These are phyloP conservation scores for Lordiphosa fenestrarum DNA, from an alignment of 2,888 invertebrate species.

Conservation along the genomic window DNA sequence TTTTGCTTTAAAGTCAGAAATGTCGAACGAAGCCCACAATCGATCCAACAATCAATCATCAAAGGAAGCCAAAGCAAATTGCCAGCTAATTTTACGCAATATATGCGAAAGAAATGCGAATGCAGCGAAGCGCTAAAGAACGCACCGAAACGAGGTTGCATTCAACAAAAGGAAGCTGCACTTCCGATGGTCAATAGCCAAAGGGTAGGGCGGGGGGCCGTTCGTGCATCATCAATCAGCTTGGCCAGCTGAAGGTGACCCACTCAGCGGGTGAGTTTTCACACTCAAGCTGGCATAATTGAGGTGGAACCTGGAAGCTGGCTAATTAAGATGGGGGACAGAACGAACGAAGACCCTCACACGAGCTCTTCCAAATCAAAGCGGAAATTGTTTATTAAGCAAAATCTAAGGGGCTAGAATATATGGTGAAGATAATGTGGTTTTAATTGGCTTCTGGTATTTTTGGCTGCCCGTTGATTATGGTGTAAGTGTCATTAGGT, in stretches of 20 bases:
- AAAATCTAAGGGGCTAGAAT: conserved; percentile 41
- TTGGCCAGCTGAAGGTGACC: conserved; percentile 8
- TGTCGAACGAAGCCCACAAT: conserved; percentile 38
- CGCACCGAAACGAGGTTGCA: conserved; percentile 8
- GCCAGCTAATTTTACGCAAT: conserved; percentile 52
- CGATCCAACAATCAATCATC: conserved; percentile 55
- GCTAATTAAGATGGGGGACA: conserved; percentile 41
- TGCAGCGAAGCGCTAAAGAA: conserved; percentile 27
- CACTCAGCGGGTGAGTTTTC: conserved; percentile 43
- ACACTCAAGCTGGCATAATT: conserved; percentile 58
- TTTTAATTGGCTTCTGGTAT: conserved; percentile 59
- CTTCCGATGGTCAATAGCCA: conserved; percentile 45
- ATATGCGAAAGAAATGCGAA: conserved; percentile 49
- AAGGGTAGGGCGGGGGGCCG: neutral
- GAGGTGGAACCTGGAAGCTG: conserved; percentile 20
- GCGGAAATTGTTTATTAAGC: conserved; percentile 72
- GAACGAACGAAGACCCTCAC: conserved; percentile 23
- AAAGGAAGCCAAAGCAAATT: conserved; percentile 53
- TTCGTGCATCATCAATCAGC: conserved; percentile 1
- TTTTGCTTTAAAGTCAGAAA: conserved; percentile 44
- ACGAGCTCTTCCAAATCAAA: conserved; percentile 45
- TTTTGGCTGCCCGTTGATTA: conserved; percentile 33
- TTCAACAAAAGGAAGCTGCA: conserved; percentile 56
- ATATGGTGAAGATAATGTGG: conserved; percentile 43
- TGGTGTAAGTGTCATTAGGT: conserved; percentile 15